Conservation (phyloP, 2,113 vertebrate genomes). For the Menura novaehollandiae region DNA sequence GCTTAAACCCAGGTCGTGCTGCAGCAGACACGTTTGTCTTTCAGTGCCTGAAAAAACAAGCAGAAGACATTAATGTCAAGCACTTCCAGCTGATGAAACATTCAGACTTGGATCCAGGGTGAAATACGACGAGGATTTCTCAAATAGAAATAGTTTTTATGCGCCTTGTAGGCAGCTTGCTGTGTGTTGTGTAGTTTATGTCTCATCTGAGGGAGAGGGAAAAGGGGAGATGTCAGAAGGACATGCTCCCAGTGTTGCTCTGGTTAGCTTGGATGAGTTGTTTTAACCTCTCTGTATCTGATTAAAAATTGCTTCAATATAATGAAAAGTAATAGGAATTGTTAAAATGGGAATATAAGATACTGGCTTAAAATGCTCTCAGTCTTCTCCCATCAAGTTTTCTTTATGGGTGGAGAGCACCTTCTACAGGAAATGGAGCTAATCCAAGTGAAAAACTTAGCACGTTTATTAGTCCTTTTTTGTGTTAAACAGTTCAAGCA, state of each 20-base stretch:
- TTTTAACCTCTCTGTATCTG: neutral
- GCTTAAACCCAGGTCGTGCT: constrained; percentile 4
- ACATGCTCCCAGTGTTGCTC: neutral
- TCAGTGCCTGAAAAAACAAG: constrained; percentile 54
- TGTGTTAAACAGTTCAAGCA: constrained; percentile 59
- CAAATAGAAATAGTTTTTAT: neutral
- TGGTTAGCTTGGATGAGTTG: neutral
- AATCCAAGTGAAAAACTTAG: constrained; percentile 56
- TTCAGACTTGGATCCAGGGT: neutral
- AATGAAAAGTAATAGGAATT: neutral
- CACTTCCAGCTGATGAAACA: constrained; percentile 60
- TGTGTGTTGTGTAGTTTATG: neutral
- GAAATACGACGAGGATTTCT: constrained; percentile 9
- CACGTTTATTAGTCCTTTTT: constrained; percentile 41
- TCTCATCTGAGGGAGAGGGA: neutral
- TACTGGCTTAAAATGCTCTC: neutral
- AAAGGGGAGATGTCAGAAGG: neutral
- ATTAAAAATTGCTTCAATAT: neutral
- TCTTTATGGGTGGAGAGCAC: constrained; percentile 68
- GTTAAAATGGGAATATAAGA: neutral
- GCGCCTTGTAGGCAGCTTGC: neutral
- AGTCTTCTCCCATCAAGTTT: constrained; percentile 52
- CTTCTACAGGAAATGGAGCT: constrained; percentile 67
- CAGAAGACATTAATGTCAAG: constrained; percentile 39
- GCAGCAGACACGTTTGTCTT: constrained; percentile 19